Percentiles rank a stretch among this genome's conserved stretches.
These are phyloP conservation scores for Nansenia antarctica DNA, from an alignment of 2,113 vertebrate genomes.

Conservation along the genomic window DNA sequence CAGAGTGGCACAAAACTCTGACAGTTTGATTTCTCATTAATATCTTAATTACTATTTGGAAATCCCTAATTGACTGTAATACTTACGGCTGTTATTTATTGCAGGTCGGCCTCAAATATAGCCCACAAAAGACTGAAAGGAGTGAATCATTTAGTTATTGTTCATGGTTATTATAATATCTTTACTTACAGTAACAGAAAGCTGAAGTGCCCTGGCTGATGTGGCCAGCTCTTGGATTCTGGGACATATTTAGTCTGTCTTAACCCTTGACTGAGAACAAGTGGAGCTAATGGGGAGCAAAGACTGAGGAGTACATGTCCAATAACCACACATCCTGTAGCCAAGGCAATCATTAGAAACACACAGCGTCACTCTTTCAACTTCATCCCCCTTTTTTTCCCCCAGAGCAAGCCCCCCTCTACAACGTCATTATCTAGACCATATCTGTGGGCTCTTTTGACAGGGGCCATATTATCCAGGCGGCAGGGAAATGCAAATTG, in stretches of 20 bases:
- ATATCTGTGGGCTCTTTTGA: slow-evolving; percentile 76
- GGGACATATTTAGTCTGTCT: slow-evolving; percentile 76
- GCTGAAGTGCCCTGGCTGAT: slow-evolving; percentile 72
- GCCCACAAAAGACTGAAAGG: slow-evolving; percentile 49
- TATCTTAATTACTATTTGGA: slow-evolving; percentile 73
- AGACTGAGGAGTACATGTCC: slow-evolving; percentile 65
- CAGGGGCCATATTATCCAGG: slow-evolving; percentile 74
- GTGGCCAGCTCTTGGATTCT: slow-evolving; percentile 67
- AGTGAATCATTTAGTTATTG: slow-evolving; percentile 53
- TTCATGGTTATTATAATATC: slow-evolving; percentile 38
- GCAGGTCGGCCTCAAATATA: slow-evolving; percentile 68
- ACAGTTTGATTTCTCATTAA: slow-evolving; percentile 76
- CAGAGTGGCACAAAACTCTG: slow-evolving; percentile 57
- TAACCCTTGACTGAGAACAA: slow-evolving; percentile 77
- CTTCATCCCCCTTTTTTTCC: slow-evolving; percentile 69
- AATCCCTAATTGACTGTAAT: slow-evolving; percentile 72
- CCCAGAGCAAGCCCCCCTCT: slow-evolving; percentile 61
- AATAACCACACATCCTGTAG: slow-evolving; percentile 60
- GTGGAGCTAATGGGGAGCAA: slow-evolving; percentile 76
- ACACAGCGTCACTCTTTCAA: slow-evolving; percentile 75
- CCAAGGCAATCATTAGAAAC: slow-evolving; percentile 77
- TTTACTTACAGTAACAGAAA: slow-evolving; percentile 37
- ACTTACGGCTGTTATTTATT: slow-evolving; percentile 64
- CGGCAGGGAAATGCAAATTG: slow-evolving; percentile 82
- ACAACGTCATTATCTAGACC: slow-evolving; percentile 78